These are phyloP conservation scores for Orchestes rusci DNA, from an alignment of 2,888 invertebrate species.

Conservation along the genomic window DNA sequence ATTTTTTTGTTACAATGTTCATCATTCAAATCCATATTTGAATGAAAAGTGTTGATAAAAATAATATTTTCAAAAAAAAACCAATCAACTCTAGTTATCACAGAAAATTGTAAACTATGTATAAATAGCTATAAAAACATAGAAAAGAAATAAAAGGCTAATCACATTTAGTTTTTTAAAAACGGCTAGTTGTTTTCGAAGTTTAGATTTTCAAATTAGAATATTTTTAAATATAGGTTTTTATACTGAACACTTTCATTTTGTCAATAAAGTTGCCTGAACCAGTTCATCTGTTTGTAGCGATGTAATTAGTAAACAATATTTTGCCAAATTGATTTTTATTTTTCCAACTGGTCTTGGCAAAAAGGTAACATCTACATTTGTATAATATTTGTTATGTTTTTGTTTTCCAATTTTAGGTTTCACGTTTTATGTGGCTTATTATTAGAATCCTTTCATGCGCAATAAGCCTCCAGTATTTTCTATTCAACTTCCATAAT, in stretches of 20 bases:
- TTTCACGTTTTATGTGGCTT: background rate
- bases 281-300: no score
- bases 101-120: conserved; percentile 19
- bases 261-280: conserved; percentile 4
- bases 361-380: no score
- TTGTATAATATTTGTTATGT: conserved; percentile 32
- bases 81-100: no score
- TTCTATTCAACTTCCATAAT: background rate
- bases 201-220: conserved; percentile 11
- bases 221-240: conserved; percentile 14
- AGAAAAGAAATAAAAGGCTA: conserved; percentile 10
- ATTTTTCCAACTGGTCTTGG: no score
- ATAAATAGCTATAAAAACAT: conserved; percentile 16
- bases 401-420: conserved; percentile 28
- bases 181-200: conserved; percentile 17
- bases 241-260: conserved; percentile 18
- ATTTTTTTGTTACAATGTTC: no score
- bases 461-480: conserved; percentile 2
- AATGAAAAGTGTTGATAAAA: no score
- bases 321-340: no score
- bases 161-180: conserved; percentile 17
- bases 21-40: no score
- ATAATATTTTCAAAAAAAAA: no score
- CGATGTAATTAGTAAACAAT: no score
- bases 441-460: conserved; percentile 2